phyloP scores from a whole-genome alignment of 2,113 vertebrate species.

The Hemibagrus wyckioides region DNA sequence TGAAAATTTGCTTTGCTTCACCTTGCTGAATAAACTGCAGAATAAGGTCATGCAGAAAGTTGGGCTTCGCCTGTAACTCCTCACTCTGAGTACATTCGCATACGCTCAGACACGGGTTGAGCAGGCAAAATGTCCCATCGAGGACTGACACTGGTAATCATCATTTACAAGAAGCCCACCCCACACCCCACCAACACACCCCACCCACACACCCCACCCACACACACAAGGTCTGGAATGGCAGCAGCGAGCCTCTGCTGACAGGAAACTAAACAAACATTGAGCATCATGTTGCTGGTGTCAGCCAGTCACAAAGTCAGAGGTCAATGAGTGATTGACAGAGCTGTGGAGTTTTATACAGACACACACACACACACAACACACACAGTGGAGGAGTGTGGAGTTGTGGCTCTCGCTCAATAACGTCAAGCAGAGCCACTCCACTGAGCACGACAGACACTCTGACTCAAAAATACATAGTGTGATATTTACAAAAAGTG shows the following conservation, averaged over 20 bases:
- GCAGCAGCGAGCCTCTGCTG: conserved; percentile 40
- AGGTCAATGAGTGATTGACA: conserved; percentile 48
- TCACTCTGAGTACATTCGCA: not conserved
- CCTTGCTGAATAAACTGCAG: conserved; percentile 8
- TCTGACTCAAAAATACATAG: not conserved
- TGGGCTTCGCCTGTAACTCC: not conserved
- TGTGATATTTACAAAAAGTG: not conserved
- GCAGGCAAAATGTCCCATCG: not conserved
- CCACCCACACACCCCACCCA: not conserved
- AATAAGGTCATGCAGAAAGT: conserved; percentile 32
- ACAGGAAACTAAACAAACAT: conserved; percentile 53
- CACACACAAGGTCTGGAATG: conserved; percentile 11
- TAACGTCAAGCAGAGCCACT: not conserved
- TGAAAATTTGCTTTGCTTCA: conserved; percentile 32
- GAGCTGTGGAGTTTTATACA: not conserved
- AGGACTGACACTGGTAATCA: conserved; percentile 7
- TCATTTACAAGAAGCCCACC: conserved; percentile 23
- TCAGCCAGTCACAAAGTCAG: conserved; percentile 44
- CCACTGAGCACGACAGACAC: not conserved
- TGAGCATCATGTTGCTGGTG: conserved; percentile 29
- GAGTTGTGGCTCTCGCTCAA: not conserved
- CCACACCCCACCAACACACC: not conserved
- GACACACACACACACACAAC: not conserved
- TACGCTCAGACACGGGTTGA: not conserved
- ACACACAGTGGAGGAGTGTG: not conserved